Percentiles rank a stretch among this genome's conserved stretches.
Conservation (phyloP, 2,113 vertebrate genomes). For the Cyanoderma ruficeps region DNA sequence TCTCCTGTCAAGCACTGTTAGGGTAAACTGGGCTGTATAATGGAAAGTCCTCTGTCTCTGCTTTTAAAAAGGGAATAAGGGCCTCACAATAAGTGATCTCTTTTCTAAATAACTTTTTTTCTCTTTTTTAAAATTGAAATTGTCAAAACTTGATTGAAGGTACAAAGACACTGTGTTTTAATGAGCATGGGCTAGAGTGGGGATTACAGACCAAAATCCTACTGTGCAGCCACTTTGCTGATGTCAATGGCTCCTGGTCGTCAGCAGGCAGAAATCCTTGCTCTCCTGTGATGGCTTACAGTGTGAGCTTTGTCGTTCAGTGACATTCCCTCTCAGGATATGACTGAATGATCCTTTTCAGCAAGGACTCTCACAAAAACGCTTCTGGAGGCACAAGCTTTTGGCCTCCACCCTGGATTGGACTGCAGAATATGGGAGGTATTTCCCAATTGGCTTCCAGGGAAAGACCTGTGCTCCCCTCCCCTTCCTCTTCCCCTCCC, state of each 20-base stretch:
- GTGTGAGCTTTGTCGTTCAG: background rate
- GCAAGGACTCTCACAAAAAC: background rate
- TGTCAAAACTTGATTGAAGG: background rate
- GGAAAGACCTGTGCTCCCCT: background rate
- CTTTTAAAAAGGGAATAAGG: background rate
- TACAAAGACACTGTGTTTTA: background rate
- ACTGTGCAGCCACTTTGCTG: background rate
- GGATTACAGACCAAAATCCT: background rate
- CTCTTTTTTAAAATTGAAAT: background rate
- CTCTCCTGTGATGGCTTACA: background rate
- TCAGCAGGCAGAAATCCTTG: background rate
- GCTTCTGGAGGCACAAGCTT: background rate
- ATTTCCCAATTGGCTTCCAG: background rate
- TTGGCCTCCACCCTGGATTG: background rate
- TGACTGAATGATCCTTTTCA: background rate
- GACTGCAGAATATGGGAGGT: background rate
- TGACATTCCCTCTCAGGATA: background rate
- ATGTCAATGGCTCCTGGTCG: background rate
- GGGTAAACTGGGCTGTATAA: background rate
- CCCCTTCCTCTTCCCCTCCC: too few relatives aligned
- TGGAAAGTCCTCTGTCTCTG: background rate
- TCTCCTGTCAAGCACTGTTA: background rate
- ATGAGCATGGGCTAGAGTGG: background rate
- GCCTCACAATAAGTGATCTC: background rate
- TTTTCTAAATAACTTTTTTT: background rate